A percentile compares a stretch with the other conserved stretches of the same genome.
phyloP scores from a whole-genome alignment of 2,797 vertebrate species.

The Cheirogaleus major region DNA sequence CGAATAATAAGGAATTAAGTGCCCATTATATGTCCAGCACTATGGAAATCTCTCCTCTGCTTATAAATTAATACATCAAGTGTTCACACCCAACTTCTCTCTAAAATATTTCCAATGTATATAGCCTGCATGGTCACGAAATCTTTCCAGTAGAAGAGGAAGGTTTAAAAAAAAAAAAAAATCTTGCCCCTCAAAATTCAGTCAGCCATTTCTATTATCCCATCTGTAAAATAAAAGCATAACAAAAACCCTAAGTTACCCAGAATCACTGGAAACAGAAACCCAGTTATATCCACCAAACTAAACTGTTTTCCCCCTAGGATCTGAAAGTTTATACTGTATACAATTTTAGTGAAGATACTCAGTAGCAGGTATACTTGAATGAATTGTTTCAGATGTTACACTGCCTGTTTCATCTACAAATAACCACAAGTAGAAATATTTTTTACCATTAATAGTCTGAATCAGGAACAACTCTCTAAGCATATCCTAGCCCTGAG shows the following conservation, averaged over 20 bases:
- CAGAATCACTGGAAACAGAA: neutral
- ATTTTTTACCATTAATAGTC: neutral
- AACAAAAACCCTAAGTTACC: neutral
- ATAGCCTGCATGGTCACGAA: neutral
- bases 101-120: neutral
- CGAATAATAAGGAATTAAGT: neutral
- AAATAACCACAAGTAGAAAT: conserved; percentile 2
- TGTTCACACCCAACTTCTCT: neutral
- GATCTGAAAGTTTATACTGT: neutral
- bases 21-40: neutral
- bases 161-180: no score
- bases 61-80: neutral
- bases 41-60: neutral
- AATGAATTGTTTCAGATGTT: neutral
- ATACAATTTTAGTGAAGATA: neutral
- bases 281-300: neutral
- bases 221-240: neutral
- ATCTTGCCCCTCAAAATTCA: neutral
- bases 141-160: neutral
- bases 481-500: neutral
- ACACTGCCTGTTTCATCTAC: conserved; percentile 7
- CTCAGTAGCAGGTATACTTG: neutral
- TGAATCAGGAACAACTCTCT: conserved; percentile 7
- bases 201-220: neutral
- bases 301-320: neutral